Conservation (phyloP, 2,797 vertebrate species). For the Lacerta agilis region DNA sequence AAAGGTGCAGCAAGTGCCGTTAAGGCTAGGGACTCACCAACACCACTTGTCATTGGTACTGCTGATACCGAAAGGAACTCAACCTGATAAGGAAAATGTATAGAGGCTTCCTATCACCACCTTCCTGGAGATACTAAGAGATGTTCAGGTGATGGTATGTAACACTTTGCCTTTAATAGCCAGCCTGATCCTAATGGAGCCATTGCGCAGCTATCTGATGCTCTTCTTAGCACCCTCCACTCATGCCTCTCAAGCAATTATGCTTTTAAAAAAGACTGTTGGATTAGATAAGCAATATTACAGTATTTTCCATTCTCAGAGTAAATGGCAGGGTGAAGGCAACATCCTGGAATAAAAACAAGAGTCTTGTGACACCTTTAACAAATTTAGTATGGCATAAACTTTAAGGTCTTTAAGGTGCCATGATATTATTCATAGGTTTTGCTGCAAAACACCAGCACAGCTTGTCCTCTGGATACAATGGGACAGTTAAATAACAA, state of each 20-base stretch:
- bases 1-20: constrained; percentile 4
- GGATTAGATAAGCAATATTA: constrained; percentile 20
- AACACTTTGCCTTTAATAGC: constrained; percentile 28
- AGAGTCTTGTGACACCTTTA: too few species aligned
- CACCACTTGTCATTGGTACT: background rate
- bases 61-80: constrained; percentile 20
- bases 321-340: background rate
- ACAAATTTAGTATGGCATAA: too few species aligned
- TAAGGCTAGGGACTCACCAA: constrained; percentile 9
- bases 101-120: background rate
- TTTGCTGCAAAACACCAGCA: too few species aligned
- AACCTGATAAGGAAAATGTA: constrained; percentile 43
- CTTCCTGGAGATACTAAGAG: constrained; percentile 29
- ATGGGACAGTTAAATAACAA: background rate
- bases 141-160: constrained; percentile 44
- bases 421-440: too few species aligned
- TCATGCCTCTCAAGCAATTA: constrained; percentile 22
- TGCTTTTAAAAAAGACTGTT: background rate
- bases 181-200: constrained; percentile 22
- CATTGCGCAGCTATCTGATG: constrained; percentile 19
- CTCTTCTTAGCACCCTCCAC: constrained; percentile 27
- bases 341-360: background rate
- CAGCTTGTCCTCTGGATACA: too few species aligned
- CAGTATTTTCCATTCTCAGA: constrained; percentile 16
- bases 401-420: too few species aligned